phyloP scores from a whole-genome alignment of 2,888 invertebrate species.

The Allophyes oxyacanthae region DNA sequence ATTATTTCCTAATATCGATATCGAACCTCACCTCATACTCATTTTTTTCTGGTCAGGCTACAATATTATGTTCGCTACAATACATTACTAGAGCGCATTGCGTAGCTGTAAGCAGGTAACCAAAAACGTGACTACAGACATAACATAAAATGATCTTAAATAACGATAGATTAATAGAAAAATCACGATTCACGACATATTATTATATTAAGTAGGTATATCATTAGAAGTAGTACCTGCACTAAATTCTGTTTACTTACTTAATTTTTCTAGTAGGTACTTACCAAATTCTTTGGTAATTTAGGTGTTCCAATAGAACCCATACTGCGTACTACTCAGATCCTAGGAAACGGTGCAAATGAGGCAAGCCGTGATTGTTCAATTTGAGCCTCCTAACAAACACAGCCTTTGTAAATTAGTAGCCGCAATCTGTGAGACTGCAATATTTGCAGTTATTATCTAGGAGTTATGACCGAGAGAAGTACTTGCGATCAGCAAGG shows the following conservation, averaged over 20 bases:
- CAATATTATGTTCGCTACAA: no score
- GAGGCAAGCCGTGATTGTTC: constrained; percentile 35
- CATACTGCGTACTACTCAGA: background rate
- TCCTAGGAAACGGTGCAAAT: constrained; percentile 18
- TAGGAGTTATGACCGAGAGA: constrained; percentile 22
- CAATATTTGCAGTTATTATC: constrained; percentile 38
- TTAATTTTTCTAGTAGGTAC: no score
- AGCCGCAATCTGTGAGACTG: background rate
- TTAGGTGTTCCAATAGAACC: constrained; percentile 7
- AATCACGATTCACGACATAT: constrained; percentile 30
- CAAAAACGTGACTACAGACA: no score
- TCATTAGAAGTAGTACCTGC: no score
- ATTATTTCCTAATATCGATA: no score
- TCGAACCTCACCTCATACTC: no score
- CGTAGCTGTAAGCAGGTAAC: no score
- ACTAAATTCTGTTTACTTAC: no score
- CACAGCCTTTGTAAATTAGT: constrained; percentile 26
- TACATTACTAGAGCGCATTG: no score
- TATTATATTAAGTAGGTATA: constrained; percentile 6
- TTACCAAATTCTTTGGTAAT: constrained; percentile 17
- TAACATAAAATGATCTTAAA: no score
- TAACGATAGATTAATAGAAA: constrained; percentile 13
- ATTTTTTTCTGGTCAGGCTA: no score
- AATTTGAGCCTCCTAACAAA: constrained; percentile 42
- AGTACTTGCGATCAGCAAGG: constrained; percentile 42